Base-by-base conservation (phyloP, 2,797 vertebrate genomes). In the Petrocephalus schoutedeni region DNA sequence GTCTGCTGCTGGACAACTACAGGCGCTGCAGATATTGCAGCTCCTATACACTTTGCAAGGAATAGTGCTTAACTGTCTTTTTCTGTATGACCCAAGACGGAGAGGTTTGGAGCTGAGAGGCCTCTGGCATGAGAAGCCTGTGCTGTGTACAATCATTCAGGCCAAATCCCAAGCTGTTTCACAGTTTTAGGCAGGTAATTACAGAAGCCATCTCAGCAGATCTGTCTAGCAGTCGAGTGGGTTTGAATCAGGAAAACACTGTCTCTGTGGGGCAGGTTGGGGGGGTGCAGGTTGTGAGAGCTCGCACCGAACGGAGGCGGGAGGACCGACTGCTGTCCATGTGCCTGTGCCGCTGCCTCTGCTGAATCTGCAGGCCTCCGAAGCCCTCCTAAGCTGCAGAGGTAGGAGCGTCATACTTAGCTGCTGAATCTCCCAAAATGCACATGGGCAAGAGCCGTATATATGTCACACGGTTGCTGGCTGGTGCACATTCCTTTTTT, bases 231-330 rank as follows among this genome's bases (percentile, higher is more conserved):
- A 57, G 41, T 77, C 14, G n/a, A 82, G 19, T 57, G 14, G 28
- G 2, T 6, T 36, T 32, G 83, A 51, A 77, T 45, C 36, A 77
- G 71, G 41, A 3, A 77, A 77, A 45, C 36, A 7, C 71, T 45
- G 28, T 67, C 32, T 67, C 61, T 32, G 23, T 64, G 8, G 49
- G 5, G 49, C 6, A 8, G 21, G 59, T 9, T 89, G 88, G 88
- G 88, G 88, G 28, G 45, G 32, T 6, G 64, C 19, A 51, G 12
- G 85, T 45, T 19, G 36, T 77, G 71, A 36, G 3, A 36, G 71
- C 71, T 77, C 19, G 36, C 57, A 86, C 61, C 19, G 90, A 82
- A 89, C 64, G 89, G 54, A 53, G 54, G 89, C 82, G 88, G 71
- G 74, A 64, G 88, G 87, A 85, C 86, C 21, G 89, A 85, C 82